Base-by-base conservation (phyloP, 92 coral and sea anemone genomes). In the Phymanthus crucifer region DNA sequence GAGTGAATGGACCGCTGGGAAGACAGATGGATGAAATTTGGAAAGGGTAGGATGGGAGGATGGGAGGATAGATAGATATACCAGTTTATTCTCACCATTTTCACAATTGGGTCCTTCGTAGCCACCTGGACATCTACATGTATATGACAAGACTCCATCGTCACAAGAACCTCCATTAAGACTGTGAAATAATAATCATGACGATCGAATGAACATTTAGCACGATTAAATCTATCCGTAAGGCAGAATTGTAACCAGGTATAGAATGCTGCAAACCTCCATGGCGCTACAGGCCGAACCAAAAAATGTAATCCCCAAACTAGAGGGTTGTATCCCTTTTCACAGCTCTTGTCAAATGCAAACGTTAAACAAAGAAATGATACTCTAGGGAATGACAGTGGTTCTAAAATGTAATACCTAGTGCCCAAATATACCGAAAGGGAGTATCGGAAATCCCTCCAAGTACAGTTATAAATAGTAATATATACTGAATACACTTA, bases 41-140 rank as follows among this genome's bases (percentile, higher is more conserved):
- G 1, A 43, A n/a, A n/a, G n/a, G n/a, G n/a, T n/a, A n/a, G n/a
- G n/a, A n/a, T n/a, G n/a, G n/a, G n/a, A n/a, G n/a, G n/a, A n/a
- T n/a, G n/a, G n/a, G n/a, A n/a, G n/a, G n/a, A n/a, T n/a, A 16
- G 27, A 0, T 17, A 23, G 2, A 18, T 61, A 61, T 61, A 18
- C 33, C 16, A 18, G 13, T 11, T 10, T 34, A 2, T 71, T 19
- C 56, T 48, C 75, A 78, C 91, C 91, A 34, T 71, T 71, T 54
- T 87, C 81, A 77, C 94, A 90, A 58, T 46, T 29, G 23, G 54
- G 64, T 52, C 94, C 94, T 32, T 40, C 75, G 74, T 70, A 87
- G 48, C 94, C 94, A 11, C 57, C 58, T 19, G 23, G 75, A 71
- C 94, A 90, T 21, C 73, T 66, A 34, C 94, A 90, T 14, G 91